Conservation (phyloP, 30 jellyfish, hydroid and myxozoan species). For the Pseudorhiza aurosa region DNA sequence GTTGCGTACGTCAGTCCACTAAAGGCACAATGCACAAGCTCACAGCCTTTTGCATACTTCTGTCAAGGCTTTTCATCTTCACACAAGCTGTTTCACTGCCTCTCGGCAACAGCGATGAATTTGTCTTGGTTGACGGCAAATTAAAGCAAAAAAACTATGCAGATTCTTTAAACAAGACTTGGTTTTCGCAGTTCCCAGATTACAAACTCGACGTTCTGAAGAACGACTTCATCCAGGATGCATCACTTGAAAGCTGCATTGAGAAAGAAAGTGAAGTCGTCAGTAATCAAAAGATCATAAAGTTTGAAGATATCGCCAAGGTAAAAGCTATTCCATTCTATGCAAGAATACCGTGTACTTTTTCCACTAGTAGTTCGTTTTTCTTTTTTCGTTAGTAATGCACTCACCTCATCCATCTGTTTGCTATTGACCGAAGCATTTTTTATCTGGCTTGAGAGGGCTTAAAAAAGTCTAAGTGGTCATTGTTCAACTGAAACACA, state of each 20-base stretch:
- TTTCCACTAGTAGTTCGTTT: too few species aligned
- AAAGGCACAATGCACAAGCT: neutral
- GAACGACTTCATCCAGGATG: conserved; percentile 8
- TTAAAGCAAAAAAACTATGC: conserved; percentile 15
- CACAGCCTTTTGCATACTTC: neutral
- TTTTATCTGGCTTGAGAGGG: too few species aligned
- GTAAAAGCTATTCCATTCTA: too few species aligned
- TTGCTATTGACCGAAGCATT: too few species aligned
- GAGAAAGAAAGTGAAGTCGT: neutral
- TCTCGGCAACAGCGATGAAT: neutral
- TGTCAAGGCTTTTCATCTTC: neutral
- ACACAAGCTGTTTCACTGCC: neutral
- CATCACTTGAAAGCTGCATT: conserved; percentile 26
- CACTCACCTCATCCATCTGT: too few species aligned
- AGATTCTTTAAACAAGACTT: conserved; percentile 3
- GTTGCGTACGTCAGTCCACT: too few species aligned
- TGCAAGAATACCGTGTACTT: too few species aligned
- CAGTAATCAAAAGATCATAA: neutral
- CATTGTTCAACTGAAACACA: too few species aligned
- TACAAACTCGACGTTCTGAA: conserved; percentile 39
- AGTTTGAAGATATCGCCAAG: conserved; percentile 38
- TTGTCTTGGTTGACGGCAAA: conserved; percentile 28
- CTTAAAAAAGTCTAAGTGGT: too few species aligned
- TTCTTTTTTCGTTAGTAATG: too few species aligned
- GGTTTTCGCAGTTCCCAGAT: conserved; percentile 14